Evolutionary conservation across 2,797 vertebrate species (phyloP), one percentile per base, ranked within the genome.

Genomic region (Aeoliscus strigatus): DNA sequence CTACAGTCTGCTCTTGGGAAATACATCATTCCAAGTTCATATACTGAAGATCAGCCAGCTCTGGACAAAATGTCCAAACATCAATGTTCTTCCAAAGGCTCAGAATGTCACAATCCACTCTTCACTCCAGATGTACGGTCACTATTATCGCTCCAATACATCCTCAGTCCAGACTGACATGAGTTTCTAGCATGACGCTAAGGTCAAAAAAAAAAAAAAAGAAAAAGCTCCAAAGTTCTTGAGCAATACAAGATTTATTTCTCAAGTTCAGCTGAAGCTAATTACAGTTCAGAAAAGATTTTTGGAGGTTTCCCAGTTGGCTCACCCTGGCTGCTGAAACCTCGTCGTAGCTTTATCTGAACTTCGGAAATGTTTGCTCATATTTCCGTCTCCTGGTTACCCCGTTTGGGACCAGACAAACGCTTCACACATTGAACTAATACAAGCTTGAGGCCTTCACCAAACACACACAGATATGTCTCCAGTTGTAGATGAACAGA

Each of bases 361-460:
- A 21, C 18, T 3, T 21, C 6, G 6, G 18, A 21, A 21, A 6
- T 21, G 18, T 21, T 21, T 21, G 18, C 18, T 21, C 6, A 6
- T 3, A 21, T 3, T 21, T 3, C 3, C 3, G 18, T 21, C 18
- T 30, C 4, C 14, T 23, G 38, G 9, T 30, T 42, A 26, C 36
- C 36, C 36, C 11, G 55, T 61, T 59, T 59, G 65, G 61, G 60
- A 44, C 7, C 16, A n/a, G 4, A 8, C 3, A 9, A 5, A 13
- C 18, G 18, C 18, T 25, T 14, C 5, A 9, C 25, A 41, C 2
- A 8, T 30, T 30, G 54, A 24, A 48, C 42, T 34, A 54, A 69
- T 60, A 39, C 30, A 18, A 11, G 17, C 32, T 42, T 3, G 8
- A 2, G 29, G 2, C 60, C 53, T 17, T 58, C 64, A 67, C 52